Percentiles rank a stretch among this genome's conserved stretches.
Evolutionary conservation across 2,797 vertebrate genomes (phyloP).

Genomic region (Odontamblyopus lacepedii): DNA sequence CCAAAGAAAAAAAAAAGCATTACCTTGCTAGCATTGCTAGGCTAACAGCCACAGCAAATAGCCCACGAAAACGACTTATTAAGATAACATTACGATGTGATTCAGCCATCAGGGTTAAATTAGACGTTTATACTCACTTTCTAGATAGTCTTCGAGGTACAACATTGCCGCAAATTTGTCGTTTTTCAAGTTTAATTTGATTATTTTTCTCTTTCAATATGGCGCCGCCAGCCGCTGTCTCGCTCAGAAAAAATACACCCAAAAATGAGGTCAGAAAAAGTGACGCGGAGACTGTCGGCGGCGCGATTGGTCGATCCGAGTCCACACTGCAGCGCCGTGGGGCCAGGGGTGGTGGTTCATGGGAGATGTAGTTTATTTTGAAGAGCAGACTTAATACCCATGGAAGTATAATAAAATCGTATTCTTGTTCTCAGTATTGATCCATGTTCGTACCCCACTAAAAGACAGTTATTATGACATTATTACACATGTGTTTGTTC

Average conservation of each 20-base stretch:
- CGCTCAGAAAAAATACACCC: slow-evolving; percentile 79
- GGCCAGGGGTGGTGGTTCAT: slow-evolving; percentile 9
- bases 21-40: slow-evolving; percentile 60
- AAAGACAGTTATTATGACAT: neutral
- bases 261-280: slow-evolving; percentile 71
- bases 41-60: slow-evolving; percentile 57
- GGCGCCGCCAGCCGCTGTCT: slow-evolving; percentile 87
- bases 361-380: slow-evolving; percentile 58
- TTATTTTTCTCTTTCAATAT: slow-evolving; percentile 87
- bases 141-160: slow-evolving; percentile 97
- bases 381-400: neutral
- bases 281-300: slow-evolving; percentile 46
- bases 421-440: too few relatives aligned
- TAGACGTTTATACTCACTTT: slow-evolving; percentile 86
- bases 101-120: neutral
- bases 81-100: neutral
- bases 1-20: slow-evolving; percentile 58
- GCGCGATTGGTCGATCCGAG: slow-evolving; percentile 55
- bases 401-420: too few relatives aligned
- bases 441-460: neutral
- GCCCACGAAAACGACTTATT: neutral
- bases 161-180: slow-evolving; percentile 81
- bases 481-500: neutral
- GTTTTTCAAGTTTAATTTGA: slow-evolving; percentile 57
- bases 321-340: neutral